Evolutionary conservation across 2,888 invertebrate genomes (phyloP).

Genomic region (Melieria crassipennis): DNA sequence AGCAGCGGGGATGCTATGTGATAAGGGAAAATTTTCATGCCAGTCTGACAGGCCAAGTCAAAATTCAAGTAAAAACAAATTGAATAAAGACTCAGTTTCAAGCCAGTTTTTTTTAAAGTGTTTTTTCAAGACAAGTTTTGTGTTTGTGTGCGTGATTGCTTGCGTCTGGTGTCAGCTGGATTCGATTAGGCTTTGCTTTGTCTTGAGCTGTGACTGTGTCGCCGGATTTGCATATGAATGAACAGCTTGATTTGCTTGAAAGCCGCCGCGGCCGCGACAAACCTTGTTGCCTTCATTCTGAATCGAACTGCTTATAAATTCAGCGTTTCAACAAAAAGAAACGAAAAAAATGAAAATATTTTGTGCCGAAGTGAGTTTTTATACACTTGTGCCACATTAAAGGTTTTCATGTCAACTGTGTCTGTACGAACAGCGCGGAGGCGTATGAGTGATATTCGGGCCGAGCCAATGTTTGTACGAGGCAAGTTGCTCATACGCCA

Average conservation of each 20-base stretch:
- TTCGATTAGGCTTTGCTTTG: too few species aligned
- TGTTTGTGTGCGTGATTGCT: background rate
- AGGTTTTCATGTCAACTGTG: background rate
- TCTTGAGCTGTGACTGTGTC: too few species aligned
- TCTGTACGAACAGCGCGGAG: slow-evolving; percentile 31
- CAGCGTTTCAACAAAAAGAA: too few species aligned
- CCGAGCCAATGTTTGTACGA: background rate
- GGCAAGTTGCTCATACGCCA: slow-evolving; percentile 50
- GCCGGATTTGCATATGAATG: too few species aligned
- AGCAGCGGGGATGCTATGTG: background rate
- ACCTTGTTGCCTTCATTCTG: too few species aligned
- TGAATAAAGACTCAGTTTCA: background rate
- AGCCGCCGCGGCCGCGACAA: too few species aligned
- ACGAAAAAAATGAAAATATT: too few species aligned
- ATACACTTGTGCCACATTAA: too few species aligned
- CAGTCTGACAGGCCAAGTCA: background rate
- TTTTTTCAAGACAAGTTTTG: background rate
- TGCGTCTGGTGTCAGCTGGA: too few species aligned
- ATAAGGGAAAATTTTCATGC: background rate
- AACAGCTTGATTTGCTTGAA: too few species aligned
- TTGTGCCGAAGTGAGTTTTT: too few species aligned
- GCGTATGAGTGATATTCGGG: slow-evolving; percentile 34
- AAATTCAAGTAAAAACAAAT: background rate
- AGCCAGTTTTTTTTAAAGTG: background rate
- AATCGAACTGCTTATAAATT: too few species aligned